Base-by-base conservation (phyloP, 2,113 vertebrate genomes). In the Protomyctophum bolini region DNA sequence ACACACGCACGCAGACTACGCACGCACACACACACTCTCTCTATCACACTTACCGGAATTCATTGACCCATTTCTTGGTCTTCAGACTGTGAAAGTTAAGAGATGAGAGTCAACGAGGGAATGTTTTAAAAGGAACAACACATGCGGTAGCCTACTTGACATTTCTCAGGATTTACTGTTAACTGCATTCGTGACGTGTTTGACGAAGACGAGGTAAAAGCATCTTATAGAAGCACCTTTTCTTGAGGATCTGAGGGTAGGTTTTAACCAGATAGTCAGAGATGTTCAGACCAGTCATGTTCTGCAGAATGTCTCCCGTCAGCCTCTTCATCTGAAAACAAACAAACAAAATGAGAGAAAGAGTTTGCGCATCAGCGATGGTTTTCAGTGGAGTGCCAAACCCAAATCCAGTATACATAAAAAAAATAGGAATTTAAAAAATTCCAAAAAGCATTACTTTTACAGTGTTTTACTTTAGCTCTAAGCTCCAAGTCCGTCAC, bases 231-330 rank as follows among this genome's bases (percentile, higher is more conserved):
- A 68, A n/a, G 51, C 82, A 98, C 98, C 97, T 98, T 93, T 96
- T 98, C 61, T 94, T 95, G 75, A 99, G 94, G 86, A 98, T 97
- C 90, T 97, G 95, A 0, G 92, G 89, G 0, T 99, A 99, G 0
- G 97, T 99, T 93, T 99, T 99, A 79, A 98, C 95, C 66, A 99
- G 92, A 72, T 99, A 98, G 89, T 99, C 98, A 0, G 97, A 96
- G 83, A 99, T 92, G 79, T 99, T 98, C 66, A 95, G 95, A 21
- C 92, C 94, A 0, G 98, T 98, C 84, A 99, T 85, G 75, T 99
- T 96, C 89, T 97, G 97, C 54, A 99, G 94, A 72, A 94, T 82
- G 78, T 98, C 97, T 10, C 92, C 93, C 28, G 92, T 93, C 7
- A 66, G 14, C 54, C 87, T 89, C 70, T 85, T 91, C 0, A 90